Percentiles rank a stretch among this genome's conserved stretches.
These are phyloP conservation scores for Bradysia coprophila DNA, from an alignment of 1,140 invertebrate species.

Conservation along the genomic window DNA sequence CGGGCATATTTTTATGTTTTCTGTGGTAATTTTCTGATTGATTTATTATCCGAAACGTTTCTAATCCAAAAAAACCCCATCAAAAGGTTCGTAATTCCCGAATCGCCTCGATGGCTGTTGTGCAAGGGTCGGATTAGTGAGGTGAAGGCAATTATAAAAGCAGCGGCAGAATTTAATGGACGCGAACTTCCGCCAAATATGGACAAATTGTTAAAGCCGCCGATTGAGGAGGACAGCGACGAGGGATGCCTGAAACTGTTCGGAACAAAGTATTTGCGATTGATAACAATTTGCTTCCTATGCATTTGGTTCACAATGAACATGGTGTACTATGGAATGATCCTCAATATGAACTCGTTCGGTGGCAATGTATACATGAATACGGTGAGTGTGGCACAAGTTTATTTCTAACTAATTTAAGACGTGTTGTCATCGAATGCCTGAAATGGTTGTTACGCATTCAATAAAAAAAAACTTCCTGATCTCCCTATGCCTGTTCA, in stretches of 20 bases:
- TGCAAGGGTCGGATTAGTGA: conserved; percentile 48
- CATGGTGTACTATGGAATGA: conserved; percentile 49
- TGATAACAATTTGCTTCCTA: conserved; percentile 42
- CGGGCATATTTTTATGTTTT: conserved; percentile 41
- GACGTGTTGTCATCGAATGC: neutral
- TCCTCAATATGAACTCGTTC: conserved; percentile 48
- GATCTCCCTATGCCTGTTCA: neutral
- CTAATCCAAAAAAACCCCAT: neutral
- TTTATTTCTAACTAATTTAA: neutral
- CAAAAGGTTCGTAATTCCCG: conserved; percentile 51
- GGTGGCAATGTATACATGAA: conserved; percentile 49
- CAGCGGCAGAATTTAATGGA: conserved; percentile 44
- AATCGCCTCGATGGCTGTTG: conserved; percentile 70
- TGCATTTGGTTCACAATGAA: conserved; percentile 54
- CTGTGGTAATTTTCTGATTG: conserved; percentile 38
- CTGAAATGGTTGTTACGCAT: neutral
- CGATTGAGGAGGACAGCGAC: conserved; percentile 23
- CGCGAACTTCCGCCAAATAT: conserved; percentile 33
- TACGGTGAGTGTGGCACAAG: conserved; percentile 28
- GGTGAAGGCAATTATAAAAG: conserved; percentile 44
- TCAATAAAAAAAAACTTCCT: neutral
- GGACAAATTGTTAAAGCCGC: conserved; percentile 35
- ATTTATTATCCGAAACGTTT: neutral
- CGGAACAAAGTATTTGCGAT: conserved; percentile 34
- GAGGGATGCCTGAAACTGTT: conserved; percentile 39